A percentile compares a stretch with the other conserved stretches of the same genome.
These are phyloP conservation scores for Gymnothorax reevesii DNA, from an alignment of 2,797 vertebrate species.

Conservation along the genomic window DNA sequence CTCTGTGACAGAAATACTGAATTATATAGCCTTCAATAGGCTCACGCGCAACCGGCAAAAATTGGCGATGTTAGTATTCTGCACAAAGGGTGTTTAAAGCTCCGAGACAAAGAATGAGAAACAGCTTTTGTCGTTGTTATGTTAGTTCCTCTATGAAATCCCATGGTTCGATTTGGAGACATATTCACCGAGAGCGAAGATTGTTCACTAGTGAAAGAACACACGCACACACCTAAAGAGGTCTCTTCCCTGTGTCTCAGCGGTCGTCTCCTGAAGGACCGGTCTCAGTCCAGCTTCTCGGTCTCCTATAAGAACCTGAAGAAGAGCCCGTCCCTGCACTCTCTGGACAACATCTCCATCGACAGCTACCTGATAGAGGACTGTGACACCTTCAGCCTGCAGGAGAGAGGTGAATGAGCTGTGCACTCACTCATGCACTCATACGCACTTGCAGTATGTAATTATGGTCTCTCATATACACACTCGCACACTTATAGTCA, in stretches of 20 bases:
- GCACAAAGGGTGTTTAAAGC: no score
- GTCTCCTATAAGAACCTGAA: conserved; percentile 93
- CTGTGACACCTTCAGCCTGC: conserved; percentile 83
- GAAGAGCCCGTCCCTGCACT: conserved; percentile 91
- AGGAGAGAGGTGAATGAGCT: conserved; percentile 80
- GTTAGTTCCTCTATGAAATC: no score
- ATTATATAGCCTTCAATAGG: no score
- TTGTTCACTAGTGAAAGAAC: not conserved
- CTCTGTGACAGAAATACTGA: no score
- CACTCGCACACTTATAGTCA: conserved; percentile 11
- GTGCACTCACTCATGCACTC: conserved; percentile 15
- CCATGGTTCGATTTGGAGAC: no score
- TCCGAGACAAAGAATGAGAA: no score
- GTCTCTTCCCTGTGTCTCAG: conserved; percentile 61
- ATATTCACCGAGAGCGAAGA: no score
- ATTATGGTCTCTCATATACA: not conserved
- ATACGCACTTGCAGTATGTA: not conserved
- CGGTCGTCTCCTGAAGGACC: conserved; percentile 86
- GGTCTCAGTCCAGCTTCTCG: conserved; percentile 81
- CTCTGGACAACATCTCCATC: conserved; percentile 91
- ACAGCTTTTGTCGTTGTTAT: no score
- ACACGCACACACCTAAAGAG: not conserved
- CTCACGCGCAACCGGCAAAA: no score
- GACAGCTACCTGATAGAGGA: conserved; percentile 92
- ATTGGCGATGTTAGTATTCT: no score